Conservation (phyloP, 2,888 invertebrate species). For the Parapristionchus giblindavisi region DNA sequence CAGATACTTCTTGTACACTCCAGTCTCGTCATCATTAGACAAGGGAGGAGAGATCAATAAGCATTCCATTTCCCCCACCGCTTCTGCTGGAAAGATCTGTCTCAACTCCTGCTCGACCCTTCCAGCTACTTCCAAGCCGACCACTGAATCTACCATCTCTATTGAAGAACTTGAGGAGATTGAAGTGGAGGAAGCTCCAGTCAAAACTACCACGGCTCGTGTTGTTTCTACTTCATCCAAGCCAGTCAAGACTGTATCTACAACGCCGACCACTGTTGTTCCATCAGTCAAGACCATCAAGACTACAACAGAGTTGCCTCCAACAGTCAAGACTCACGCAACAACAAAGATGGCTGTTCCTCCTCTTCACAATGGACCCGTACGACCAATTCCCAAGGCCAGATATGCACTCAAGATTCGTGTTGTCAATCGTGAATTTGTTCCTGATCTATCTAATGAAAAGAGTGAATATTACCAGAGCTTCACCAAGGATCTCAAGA, state of each 20-base stretch:
- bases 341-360: conserved; percentile 34
- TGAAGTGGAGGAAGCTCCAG: neutral
- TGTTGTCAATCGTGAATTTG: conserved; percentile 58
- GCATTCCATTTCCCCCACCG: conserved; percentile 44
- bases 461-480: conserved; percentile 55
- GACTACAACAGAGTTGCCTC: neutral
- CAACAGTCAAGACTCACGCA: neutral
- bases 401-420: conserved; percentile 44
- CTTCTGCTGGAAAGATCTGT: conserved; percentile 34
- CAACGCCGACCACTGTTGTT: neutral
- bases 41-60: conserved; percentile 63
- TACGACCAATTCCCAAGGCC: conserved; percentile 17
- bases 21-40: conserved; percentile 61
- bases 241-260: neutral
- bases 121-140: conserved; percentile 30
- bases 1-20: conserved; percentile 55
- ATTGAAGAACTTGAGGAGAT: neutral
- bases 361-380: conserved; percentile 30
- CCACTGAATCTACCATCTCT: conserved; percentile 7
- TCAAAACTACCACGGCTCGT: neutral
- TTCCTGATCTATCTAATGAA: conserved; percentile 50
- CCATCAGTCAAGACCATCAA: neutral
- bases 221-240: neutral
- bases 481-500: conserved; percentile 56
- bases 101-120: conserved; percentile 25